Conservation (phyloP, 2,113 vertebrate genomes). For the Megaptera novaeangliae region DNA sequence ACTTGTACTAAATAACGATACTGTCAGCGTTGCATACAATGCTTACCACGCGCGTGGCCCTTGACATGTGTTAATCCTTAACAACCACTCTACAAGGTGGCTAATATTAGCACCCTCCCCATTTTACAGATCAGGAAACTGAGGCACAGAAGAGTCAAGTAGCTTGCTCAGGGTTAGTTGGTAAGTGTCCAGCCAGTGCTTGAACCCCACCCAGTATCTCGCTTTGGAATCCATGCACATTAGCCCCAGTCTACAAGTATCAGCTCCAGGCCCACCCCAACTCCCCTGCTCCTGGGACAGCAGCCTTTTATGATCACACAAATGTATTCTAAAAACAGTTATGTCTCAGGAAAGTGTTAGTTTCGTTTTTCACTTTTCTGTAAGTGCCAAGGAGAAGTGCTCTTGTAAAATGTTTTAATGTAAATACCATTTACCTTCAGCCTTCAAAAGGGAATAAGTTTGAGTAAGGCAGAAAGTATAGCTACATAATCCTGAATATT, state of each 20-base stretch:
- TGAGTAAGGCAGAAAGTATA: neutral
- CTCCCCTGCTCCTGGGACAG: neutral
- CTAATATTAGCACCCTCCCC: neutral
- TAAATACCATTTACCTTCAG: neutral
- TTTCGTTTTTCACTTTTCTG: neutral
- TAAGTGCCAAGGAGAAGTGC: neutral
- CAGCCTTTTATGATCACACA: constrained; percentile 2
- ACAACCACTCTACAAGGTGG: neutral
- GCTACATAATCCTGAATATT: neutral
- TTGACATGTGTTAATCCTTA: fast-evolving
- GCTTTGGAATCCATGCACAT: fast-evolving
- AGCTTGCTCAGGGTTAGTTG: neutral
- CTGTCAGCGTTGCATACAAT: fast-evolving
- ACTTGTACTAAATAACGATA: neutral
- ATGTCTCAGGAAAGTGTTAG: constrained; percentile 12
- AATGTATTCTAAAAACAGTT: constrained; percentile 52
- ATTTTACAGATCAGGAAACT: neutral
- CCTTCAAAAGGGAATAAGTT: constrained; percentile 14
- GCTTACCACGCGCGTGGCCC: fast-evolving
- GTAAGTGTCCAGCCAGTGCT: neutral
- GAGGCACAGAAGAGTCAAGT: neutral
- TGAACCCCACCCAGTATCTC: neutral
- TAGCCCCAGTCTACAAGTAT: neutral
- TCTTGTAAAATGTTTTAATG: neutral
- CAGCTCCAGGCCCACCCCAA: neutral